Evolutionary conservation across 1,140 invertebrate genomes (phyloP), one percentile per base, ranked within the genome.

Genomic region (Macrostomum lignano): DNA sequence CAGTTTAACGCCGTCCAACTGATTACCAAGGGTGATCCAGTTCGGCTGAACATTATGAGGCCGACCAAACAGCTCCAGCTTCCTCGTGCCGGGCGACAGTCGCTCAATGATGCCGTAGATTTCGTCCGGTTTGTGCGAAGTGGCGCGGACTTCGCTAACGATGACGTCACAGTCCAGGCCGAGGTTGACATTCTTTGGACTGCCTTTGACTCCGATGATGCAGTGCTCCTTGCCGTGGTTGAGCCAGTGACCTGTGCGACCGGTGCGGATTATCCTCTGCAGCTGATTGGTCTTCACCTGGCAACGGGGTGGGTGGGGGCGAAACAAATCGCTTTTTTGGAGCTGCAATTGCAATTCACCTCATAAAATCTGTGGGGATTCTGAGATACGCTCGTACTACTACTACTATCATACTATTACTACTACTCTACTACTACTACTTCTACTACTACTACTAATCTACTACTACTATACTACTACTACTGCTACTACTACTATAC

Each of bases 181-280:
- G 22, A 75, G 65, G 60, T 94, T 93, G 10, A 88, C 63, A 47
- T 74, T 71, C 36, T 33, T 14, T 3, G 32, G 32, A 33, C 26
- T 33, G 10, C 65, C 15, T 24, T 17, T 36, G 21, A 38, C 13
- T 32, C 43, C 50, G 33, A 74, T 81, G 40, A 94, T 56, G 60
- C 86, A 94, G 49, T 94, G 86, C 53, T 94, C 86, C 55, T 94
- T 94, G 10, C 84, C 86, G 53, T 94, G 86, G 55, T 94, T 94
- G 3, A 94, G 56, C 86, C 86, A 94, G 60, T 94, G 86, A 0
- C 82, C 84, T 0, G 82, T 91, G 35, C 82, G 64, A 1, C 84
- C 86, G 0, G 86, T 93, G 29, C 86, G 63, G 43, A 94, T 94
- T 38, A 94, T 91, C 40, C 82, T 62, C 52, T 94, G 86, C 37